phyloP scores from a whole-genome alignment of 2,888 invertebrate genomes.

The Drosophila lutescens region DNA sequence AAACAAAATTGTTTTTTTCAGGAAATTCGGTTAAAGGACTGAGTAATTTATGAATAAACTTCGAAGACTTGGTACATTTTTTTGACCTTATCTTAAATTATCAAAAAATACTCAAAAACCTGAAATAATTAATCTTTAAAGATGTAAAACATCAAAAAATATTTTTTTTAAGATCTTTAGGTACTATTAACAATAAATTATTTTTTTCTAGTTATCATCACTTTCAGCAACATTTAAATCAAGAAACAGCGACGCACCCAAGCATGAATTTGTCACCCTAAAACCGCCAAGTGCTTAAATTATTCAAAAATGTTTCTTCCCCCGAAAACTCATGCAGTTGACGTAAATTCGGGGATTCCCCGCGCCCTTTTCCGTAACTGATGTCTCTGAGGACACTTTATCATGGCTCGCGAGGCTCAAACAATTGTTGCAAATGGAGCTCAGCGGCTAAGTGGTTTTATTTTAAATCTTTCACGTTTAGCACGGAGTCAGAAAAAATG shows the following conservation, averaged over 20 bases:
- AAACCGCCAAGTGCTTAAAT: conserved; percentile 19
- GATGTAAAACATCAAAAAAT: too few species aligned
- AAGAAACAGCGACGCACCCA: not conserved
- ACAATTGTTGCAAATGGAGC: conserved; percentile 70
- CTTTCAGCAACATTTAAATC: not conserved
- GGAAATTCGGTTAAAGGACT: not conserved
- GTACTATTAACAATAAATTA: too few species aligned
- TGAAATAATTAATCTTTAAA: too few species aligned
- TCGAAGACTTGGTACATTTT: not conserved
- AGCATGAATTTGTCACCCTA: conserved; percentile 6
- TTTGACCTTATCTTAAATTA: too few species aligned
- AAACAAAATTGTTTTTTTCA: not conserved
- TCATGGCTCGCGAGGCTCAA: conserved; percentile 54
- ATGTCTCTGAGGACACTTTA: conserved; percentile 59
- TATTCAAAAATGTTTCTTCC: conserved; percentile 15
- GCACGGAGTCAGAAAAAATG: conserved; percentile 28
- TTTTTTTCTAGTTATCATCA: not conserved
- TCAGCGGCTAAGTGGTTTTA: conserved; percentile 83
- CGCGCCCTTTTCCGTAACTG: not conserved
- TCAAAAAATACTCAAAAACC: too few species aligned
- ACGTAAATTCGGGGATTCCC: conserved; percentile 24
- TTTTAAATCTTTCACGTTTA: conserved; percentile 84
- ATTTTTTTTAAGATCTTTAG: too few species aligned
- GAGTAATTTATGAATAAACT: not conserved
- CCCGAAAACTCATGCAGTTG: conserved; percentile 29